phyloP scores from a whole-genome alignment of 1,140 invertebrate genomes.

The Brachionus asplanchnoidis region DNA sequence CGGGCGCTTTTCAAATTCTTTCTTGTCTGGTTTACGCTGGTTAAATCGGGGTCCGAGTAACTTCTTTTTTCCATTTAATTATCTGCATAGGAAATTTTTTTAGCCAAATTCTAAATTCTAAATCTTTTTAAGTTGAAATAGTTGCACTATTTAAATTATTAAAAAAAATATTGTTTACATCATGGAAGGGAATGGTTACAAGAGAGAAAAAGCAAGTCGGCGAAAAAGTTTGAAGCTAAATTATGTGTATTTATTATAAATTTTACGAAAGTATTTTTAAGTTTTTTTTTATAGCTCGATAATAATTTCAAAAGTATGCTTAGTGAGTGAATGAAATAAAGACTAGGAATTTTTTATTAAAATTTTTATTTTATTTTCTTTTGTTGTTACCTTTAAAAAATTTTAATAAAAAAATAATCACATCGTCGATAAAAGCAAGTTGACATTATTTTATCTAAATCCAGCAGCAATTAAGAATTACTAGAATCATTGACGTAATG shows the following conservation, averaged over 20 bases:
- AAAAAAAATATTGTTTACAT: background rate
- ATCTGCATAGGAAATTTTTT: background rate
- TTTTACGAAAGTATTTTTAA: background rate
- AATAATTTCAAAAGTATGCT: background rate
- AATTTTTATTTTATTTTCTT: background rate
- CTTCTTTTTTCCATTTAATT: background rate
- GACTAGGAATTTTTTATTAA: background rate
- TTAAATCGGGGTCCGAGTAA: background rate
- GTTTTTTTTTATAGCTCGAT: background rate
- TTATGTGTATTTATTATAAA: background rate
- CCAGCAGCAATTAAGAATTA: background rate
- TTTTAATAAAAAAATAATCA: background rate
- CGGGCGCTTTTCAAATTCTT: background rate
- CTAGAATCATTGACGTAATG: background rate
- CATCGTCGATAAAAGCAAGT: background rate
- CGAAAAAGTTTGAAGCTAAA: background rate
- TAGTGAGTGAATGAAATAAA: background rate
- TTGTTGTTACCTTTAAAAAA: background rate
- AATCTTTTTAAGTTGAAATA: background rate
- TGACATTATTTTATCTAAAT: background rate
- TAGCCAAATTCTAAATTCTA: background rate
- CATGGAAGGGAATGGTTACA: background rate
- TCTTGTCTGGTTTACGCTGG: background rate
- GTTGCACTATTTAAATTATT: background rate
- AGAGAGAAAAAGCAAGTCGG: background rate